Base-by-base conservation (phyloP, 2,797 vertebrate species). In the Sebastes oblongus region DNA sequence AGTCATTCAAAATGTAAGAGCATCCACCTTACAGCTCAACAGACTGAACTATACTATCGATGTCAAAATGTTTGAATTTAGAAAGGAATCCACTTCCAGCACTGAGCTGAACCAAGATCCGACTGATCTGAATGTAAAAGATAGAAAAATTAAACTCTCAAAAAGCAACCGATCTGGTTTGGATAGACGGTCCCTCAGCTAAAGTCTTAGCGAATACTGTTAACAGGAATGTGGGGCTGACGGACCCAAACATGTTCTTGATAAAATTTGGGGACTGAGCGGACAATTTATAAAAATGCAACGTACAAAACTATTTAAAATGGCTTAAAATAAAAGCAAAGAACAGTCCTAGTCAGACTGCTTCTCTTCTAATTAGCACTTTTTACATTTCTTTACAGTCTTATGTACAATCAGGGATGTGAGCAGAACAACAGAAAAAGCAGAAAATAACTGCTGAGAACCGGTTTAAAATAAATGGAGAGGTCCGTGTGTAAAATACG, bases 261-360 rank as follows among this genome's bases (percentile, higher is more conserved):
- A 61, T 77, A 72, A 64, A 79, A 79, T 10, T 27, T 25, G 34
- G 9, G 25, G 39, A 59, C 16, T 1, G 11, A 66, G 60, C 3
- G 0, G 50, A 81, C 9, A 75, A 83, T 71, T 61, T 77, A 78
- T 83, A 83, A 91, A 91, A 92, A 86, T 27, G 58, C 60, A 80
- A 86, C 79, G 46, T 92, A 92, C 46, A 93, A 91, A 93, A 92
- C 69, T 85, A 85, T 86, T 88, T 85, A 78, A 89, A 93, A 89
- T 72, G 10, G 68, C 42, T 81, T 79, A 66, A 90, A 90, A 88
- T 80, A 42, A 87, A 85, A 88, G 59, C 24, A 62, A 71, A 32
- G 70, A 84, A 73, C 77, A 84, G 78, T 80, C 86, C 24, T 2
- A 6, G n/a, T 62, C 34, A 9, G 82, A 80, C 72, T 66, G 77